Evolutionary conservation across 2,888 invertebrate genomes (phyloP).

Genomic region (Chelonus formosanus): DNA sequence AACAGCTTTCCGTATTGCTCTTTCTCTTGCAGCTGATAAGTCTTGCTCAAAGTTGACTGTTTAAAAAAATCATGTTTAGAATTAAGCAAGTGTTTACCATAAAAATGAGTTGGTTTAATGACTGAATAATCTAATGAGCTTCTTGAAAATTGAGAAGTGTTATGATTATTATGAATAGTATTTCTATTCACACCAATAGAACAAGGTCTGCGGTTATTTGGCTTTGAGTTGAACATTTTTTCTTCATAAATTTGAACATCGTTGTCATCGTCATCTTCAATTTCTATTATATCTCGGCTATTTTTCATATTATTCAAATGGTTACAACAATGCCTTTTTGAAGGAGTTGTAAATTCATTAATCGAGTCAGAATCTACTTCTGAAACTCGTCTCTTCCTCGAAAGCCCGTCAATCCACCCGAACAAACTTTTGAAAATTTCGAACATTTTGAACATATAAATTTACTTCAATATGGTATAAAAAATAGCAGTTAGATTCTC

Average conservation of each 20-base stretch:
- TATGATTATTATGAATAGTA: too few species aligned
- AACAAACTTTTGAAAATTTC: conserved; percentile 52
- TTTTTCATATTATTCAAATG: conserved; percentile 18
- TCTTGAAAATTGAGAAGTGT: conserved; percentile 5
- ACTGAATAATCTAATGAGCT: background rate
- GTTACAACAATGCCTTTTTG: conserved; percentile 47
- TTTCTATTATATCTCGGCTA: conserved; percentile 32
- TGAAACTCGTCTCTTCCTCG: conserved; percentile 50
- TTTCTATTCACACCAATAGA: too few species aligned
- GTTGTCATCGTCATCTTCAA: conserved; percentile 41
- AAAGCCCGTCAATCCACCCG: conserved; percentile 48
- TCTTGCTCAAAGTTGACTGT: conserved; percentile 45
- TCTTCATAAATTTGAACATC: conserved; percentile 43
- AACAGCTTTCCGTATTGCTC: conserved; percentile 53
- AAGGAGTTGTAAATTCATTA: conserved; percentile 38
- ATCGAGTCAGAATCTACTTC: conserved; percentile 36
- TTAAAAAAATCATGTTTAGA: background rate
- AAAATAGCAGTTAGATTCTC: conserved; percentile 1
- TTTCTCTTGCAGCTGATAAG: conserved; percentile 49
- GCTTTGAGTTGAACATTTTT: conserved; percentile 31
- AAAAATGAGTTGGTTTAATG: background rate
- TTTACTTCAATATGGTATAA: conserved; percentile 27
- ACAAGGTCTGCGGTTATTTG: background rate
- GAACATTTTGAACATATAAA: conserved; percentile 39
- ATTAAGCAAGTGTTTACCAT: conserved; percentile 13